phyloP scores from a whole-genome alignment of 2,888 invertebrate species.

The Aspidapion aeneum region DNA sequence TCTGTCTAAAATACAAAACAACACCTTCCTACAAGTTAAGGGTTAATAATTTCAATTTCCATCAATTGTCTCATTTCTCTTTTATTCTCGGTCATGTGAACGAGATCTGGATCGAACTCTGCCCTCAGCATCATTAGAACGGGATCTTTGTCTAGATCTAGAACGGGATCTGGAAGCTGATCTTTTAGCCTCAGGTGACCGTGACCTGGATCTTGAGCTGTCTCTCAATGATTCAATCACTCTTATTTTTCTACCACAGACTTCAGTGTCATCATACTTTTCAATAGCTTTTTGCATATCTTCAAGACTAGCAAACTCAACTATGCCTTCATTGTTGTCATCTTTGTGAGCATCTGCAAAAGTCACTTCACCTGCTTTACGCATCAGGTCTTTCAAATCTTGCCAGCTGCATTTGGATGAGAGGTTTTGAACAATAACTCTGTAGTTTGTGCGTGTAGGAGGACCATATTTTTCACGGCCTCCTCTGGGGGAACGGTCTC shows the following conservation, averaged over 20 bases:
- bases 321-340: conserved; percentile 54
- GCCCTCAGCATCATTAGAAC: conserved; percentile 29
- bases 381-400: conserved; percentile 98
- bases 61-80: too few species aligned
- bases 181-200: conserved; percentile 8
- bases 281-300: conserved; percentile 94
- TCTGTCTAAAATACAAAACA: not conserved
- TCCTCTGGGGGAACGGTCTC: conserved; percentile 57
- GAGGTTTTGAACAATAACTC: conserved; percentile 95
- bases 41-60: not conserved
- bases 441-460: conserved; percentile 95
- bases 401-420: conserved; percentile 99
- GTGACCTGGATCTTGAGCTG: conserved; percentile 28
- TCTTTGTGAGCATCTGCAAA: conserved; percentile 96
- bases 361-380: conserved; percentile 95
- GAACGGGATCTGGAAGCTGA: conserved; percentile 22
- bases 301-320: conserved; percentile 88
- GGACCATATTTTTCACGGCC: conserved; percentile 79
- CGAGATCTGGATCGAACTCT: conserved; percentile 25
- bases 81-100: not conserved
- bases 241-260: conserved; percentile 88
- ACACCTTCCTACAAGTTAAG: not conserved
- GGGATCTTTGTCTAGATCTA: conserved; percentile 26
- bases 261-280: conserved; percentile 89
- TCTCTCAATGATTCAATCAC: conserved; percentile 77